Evolutionary conservation across 1,140 invertebrate species (phyloP).

Genomic region (Aphaenogaster rudis): DNA sequence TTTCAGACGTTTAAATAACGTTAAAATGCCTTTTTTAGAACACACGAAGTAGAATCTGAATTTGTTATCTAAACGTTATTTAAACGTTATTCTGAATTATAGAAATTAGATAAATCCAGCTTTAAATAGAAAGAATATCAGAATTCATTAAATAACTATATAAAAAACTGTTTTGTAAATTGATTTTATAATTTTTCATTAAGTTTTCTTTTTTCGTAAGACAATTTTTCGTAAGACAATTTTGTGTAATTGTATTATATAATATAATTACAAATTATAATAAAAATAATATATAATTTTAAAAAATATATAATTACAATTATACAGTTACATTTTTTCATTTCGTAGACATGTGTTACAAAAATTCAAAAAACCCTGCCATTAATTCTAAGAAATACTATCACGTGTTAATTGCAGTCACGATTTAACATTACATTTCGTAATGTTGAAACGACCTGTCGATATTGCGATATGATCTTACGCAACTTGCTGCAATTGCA

Average conservation of each 20-base stretch:
- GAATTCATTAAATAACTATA: not conserved
- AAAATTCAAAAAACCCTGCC: not conserved
- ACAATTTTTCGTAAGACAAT: too few species aligned
- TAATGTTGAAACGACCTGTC: not conserved
- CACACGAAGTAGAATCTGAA: not conserved
- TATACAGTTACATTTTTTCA: not conserved
- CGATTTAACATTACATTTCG: not conserved
- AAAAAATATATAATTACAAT: not conserved
- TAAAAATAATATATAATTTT: too few species aligned
- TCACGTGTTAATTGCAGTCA: not conserved
- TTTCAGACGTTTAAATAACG: not conserved
- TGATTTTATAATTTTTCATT: not conserved
- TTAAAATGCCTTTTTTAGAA: not conserved
- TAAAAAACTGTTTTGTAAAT: not conserved
- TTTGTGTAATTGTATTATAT: too few species aligned
- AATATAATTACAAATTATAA: too few species aligned
- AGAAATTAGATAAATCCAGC: not conserved
- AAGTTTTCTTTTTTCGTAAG: not conserved
- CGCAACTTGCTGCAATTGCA: constrained; percentile 21
- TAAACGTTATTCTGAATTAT: not conserved
- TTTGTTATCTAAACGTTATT: not conserved
- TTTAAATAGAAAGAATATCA: not conserved
- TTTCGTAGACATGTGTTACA: not conserved
- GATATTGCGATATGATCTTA: not conserved
- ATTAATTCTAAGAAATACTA: not conserved